Conservation (phyloP, 2,113 vertebrate species). For the Ctenomys sociabilis region DNA sequence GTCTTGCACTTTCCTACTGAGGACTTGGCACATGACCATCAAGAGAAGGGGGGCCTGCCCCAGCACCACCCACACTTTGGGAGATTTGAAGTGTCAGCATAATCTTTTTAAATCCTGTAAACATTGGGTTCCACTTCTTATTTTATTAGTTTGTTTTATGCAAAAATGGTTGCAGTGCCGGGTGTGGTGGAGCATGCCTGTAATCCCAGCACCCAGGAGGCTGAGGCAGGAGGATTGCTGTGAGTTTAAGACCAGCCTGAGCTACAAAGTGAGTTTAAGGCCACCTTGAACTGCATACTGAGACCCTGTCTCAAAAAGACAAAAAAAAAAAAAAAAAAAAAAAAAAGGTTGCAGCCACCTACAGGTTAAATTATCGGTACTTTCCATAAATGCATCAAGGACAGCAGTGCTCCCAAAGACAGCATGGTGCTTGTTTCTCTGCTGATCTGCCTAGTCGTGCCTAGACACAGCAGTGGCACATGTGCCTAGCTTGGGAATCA, state of each 20-base stretch:
- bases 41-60: background rate
- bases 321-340: no score
- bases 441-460: background rate
- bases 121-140: background rate
- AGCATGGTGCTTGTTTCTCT: background rate
- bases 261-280: no score
- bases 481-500: background rate
- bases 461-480: background rate
- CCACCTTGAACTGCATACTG: no score
- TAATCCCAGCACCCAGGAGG: no score
- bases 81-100: background rate
- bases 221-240: no score
- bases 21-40: background rate
- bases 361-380: background rate
- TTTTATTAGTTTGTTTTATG: background rate
- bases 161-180: no score
- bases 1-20: background rate
- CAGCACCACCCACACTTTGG: constrained; percentile 7
- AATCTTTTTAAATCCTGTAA: constrained; percentile 8
- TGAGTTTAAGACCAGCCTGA: no score
- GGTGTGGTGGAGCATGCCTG: no score
- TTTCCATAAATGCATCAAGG: background rate
- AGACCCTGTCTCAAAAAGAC: no score
- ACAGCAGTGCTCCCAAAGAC: constrained; percentile 33
- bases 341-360: background rate